A percentile compares a stretch with the other conserved stretches of the same genome.
Evolutionary conservation across 1,140 invertebrate genomes (phyloP).

Genomic region (Wasmannia auropunctata): DNA sequence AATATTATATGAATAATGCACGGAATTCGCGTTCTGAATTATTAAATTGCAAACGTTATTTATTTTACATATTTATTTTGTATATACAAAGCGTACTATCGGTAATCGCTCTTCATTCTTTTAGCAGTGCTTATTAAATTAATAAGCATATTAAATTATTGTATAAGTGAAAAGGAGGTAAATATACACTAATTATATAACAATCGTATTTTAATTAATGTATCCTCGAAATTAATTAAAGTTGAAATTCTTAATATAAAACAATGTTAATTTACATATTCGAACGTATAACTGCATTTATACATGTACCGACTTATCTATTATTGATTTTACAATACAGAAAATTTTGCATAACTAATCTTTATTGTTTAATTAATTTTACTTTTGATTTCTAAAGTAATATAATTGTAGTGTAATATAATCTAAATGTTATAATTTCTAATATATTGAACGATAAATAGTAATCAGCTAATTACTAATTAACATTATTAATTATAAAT

Average conservation of each 20-base stretch:
- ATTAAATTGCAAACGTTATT: conserved; percentile 38
- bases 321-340: background rate
- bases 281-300: background rate
- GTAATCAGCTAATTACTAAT: background rate
- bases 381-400: background rate
- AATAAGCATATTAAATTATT: conserved; percentile 8
- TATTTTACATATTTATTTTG: conserved; percentile 15
- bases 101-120: background rate
- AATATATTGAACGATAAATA: background rate
- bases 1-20: conserved; percentile 38
- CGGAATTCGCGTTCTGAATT: conserved; percentile 1
- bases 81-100: background rate
- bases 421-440: conserved; percentile 4
- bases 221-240: background rate
- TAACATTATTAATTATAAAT: background rate
- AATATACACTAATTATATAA: background rate
- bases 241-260: background rate
- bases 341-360: too few species aligned
- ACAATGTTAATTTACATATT: background rate
- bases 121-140: conserved; percentile 16
- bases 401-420: too few species aligned
- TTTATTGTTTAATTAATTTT: background rate
- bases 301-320: background rate
- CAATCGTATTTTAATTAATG: background rate
- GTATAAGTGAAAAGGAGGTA: background rate